Evolutionary conservation across 2,797 vertebrate species (phyloP).

Genomic region (Leuciscus waleckii): DNA sequence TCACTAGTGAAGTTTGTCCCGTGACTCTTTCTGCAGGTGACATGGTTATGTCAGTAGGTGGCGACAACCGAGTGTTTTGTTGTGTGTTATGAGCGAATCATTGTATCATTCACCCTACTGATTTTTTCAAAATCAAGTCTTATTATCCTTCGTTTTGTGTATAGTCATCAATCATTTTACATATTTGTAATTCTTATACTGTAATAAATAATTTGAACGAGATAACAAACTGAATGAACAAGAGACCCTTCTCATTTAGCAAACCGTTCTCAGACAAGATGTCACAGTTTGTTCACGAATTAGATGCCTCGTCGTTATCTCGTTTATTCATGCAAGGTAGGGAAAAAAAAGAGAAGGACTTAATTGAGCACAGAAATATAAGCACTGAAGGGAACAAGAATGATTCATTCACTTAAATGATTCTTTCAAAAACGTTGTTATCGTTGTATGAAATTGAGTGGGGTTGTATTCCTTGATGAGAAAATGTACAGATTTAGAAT

Average conservation of each 20-base stretch:
- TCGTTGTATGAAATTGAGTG: neutral
- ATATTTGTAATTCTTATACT: neutral
- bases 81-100: neutral
- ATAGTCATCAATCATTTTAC: neutral
- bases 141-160: neutral
- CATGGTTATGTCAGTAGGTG: neutral
- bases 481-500: neutral
- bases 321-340: neutral
- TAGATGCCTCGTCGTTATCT: neutral
- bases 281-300: neutral
- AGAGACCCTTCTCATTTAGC: neutral
- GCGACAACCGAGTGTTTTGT: neutral
- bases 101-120: neutral
- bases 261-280: neutral
- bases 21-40: neutral
- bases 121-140: neutral
- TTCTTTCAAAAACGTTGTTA: neutral
- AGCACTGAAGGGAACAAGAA: neutral
- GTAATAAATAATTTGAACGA: neutral
- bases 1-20: neutral
- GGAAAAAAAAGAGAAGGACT: neutral
- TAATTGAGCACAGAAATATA: neutral
- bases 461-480: neutral
- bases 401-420: neutral
- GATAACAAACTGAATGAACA: neutral